These are phyloP conservation scores for Mobula birostris DNA, from an alignment of 2,113 vertebrate genomes.

Conservation along the genomic window DNA sequence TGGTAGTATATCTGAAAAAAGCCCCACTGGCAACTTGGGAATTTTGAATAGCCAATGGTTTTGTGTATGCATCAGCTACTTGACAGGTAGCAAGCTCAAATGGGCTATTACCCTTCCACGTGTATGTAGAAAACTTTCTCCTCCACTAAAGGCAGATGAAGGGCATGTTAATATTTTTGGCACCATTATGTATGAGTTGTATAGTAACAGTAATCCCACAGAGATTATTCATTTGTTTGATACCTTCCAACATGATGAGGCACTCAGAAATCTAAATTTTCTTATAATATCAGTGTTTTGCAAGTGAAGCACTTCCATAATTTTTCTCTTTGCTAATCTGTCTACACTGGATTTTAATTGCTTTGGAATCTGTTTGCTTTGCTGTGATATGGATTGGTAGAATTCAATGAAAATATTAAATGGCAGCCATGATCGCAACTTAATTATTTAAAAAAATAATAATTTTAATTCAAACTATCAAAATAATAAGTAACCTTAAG, in stretches of 20 bases:
- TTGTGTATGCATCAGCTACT: background rate
- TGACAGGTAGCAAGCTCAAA: background rate
- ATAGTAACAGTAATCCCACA: background rate
- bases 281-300: background rate
- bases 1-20: background rate
- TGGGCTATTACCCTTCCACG: background rate
- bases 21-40: too few relatives aligned
- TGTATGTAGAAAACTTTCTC: background rate
- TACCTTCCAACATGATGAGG: background rate
- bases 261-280: background rate
- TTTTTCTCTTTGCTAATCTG: background rate
- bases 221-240: background rate
- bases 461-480: background rate
- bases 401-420: background rate
- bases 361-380: slow-evolving; percentile 17
- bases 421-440: background rate
- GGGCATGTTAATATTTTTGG: background rate
- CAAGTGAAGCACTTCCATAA: background rate
- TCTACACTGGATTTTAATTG: background rate
- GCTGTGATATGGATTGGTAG: background rate
- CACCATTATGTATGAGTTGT: background rate
- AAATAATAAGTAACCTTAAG: background rate
- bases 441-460: background rate
- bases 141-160: background rate
- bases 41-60: background rate